A percentile compares a stretch with the other conserved stretches of the same genome.
phyloP scores from a whole-genome alignment of 2,888 invertebrate species.

The Pocota personata region DNA sequence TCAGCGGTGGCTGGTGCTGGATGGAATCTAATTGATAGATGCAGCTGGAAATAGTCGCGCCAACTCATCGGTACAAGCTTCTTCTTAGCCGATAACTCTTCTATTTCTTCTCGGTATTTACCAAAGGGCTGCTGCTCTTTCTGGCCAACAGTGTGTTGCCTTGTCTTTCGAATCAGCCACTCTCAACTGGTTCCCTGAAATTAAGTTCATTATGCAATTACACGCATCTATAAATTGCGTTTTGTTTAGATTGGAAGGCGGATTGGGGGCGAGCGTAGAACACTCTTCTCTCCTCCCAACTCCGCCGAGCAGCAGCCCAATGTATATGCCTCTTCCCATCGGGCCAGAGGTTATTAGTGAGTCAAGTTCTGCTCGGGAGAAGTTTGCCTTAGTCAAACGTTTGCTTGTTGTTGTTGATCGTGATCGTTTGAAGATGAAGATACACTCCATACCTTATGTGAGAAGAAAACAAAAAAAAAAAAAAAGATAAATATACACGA shows the following conservation, averaged over 20 bases:
- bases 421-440: conserved; percentile 69
- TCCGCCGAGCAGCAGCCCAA: neutral
- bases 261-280: conserved; percentile 46
- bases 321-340: neutral
- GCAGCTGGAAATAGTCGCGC: neutral
- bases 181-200: conserved; percentile 40
- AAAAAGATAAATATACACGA: conserved; percentile 33
- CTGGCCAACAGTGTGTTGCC: conserved; percentile 23
- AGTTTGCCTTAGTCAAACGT: conserved; percentile 25
- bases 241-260: conserved; percentile 72
- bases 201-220: conserved; percentile 66
- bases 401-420: conserved; percentile 47
- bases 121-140: conserved; percentile 24
- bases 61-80: conserved; percentile 2
- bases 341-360: conserved; percentile 35
- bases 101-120: conserved; percentile 5
- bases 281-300: neutral
- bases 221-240: conserved; percentile 69
- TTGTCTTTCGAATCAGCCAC: conserved; percentile 34
- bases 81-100: conserved; percentile 6
- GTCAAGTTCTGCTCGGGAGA: conserved; percentile 35
- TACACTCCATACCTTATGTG: conserved; percentile 23
- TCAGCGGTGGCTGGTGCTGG: conserved; percentile 16
- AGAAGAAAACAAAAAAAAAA: conserved; percentile 20
- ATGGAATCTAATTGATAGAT: conserved; percentile 25